Conservation (phyloP, 2,888 invertebrate genomes). For the Papilio gigon region DNA sequence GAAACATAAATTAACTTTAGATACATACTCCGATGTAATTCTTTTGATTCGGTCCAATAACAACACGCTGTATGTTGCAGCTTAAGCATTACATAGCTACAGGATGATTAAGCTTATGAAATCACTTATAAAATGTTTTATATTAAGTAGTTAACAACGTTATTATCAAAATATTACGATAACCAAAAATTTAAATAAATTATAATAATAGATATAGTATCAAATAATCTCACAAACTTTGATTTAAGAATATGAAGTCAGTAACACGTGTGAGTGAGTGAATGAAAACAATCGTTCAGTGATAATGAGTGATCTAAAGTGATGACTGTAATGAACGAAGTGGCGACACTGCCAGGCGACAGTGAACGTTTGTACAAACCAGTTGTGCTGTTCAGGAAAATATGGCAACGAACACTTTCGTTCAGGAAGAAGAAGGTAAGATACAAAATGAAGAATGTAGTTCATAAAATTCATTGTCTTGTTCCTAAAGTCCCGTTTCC, state of each 20-base stretch:
- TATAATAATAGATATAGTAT: neutral
- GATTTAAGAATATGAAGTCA: neutral
- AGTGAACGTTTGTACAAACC: slow-evolving; percentile 62
- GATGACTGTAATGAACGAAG: slow-evolving; percentile 77
- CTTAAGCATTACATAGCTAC: no score
- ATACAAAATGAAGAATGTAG: slow-evolving; percentile 7
- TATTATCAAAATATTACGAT: no score
- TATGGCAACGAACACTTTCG: slow-evolving; percentile 74
- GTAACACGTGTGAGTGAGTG: slow-evolving; percentile 1
- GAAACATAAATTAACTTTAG: no score
- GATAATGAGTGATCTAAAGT: slow-evolving; percentile 48
- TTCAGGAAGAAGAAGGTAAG: slow-evolving; percentile 74
- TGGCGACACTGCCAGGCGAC: slow-evolving; percentile 60
- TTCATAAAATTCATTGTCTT: neutral
- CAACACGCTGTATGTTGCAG: no score
- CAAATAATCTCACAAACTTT: neutral
- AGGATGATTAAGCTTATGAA: no score
- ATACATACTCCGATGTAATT: no score
- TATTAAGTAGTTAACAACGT: no score
- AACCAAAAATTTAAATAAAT: no score
- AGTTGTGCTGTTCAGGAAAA: slow-evolving; percentile 62
- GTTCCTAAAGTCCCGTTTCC: neutral
- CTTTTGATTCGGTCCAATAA: no score
- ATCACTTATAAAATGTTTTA: no score
- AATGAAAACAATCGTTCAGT: slow-evolving; percentile 13